These are phyloP conservation scores for Oplegnathus fasciatus DNA, from an alignment of 2,113 vertebrate genomes.

Conservation along the genomic window DNA sequence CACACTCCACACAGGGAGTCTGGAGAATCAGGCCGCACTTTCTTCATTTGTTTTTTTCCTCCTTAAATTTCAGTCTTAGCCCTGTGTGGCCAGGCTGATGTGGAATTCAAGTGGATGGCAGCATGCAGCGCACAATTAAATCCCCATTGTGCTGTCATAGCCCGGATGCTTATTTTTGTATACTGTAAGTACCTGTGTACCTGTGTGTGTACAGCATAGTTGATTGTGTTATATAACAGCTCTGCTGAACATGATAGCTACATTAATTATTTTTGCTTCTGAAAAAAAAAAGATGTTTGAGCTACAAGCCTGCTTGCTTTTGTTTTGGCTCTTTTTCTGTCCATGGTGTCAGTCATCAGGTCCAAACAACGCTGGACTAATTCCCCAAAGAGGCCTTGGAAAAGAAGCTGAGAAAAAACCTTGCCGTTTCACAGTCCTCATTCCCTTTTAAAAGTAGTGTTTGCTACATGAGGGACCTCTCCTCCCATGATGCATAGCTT, in stretches of 20 bases:
- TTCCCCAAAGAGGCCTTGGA: constrained; percentile 42
- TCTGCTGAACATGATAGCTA: constrained; percentile 14
- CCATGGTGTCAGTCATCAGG: constrained; percentile 42
- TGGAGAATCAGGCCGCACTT: constrained; percentile 27
- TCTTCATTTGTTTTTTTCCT: constrained; percentile 31
- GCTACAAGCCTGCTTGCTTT: constrained; percentile 28
- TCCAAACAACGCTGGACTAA: constrained; percentile 27
- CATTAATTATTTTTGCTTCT: constrained; percentile 12
- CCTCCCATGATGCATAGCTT: constrained; percentile 44
- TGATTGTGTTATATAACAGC: constrained; percentile 32
- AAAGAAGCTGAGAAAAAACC: constrained; percentile 6
- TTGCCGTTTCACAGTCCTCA: constrained; percentile 5
- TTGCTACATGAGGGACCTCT: constrained; percentile 57
- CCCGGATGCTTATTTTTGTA: neutral
- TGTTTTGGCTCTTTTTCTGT: constrained; percentile 16
- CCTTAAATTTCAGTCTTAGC: constrained; percentile 35
- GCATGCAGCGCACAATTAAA: constrained; percentile 40
- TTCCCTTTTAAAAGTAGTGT: constrained; percentile 53
- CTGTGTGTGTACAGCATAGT: neutral
- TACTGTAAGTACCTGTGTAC: constrained; percentile 26
- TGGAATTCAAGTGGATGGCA: constrained; percentile 26
- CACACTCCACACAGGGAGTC: constrained; percentile 29
- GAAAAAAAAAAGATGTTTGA: neutral
- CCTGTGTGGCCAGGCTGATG: constrained; percentile 36
- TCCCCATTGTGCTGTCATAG: constrained; percentile 37